phyloP scores from a whole-genome alignment of 2,888 invertebrate species.

The Scaptomyza polygonia region DNA sequence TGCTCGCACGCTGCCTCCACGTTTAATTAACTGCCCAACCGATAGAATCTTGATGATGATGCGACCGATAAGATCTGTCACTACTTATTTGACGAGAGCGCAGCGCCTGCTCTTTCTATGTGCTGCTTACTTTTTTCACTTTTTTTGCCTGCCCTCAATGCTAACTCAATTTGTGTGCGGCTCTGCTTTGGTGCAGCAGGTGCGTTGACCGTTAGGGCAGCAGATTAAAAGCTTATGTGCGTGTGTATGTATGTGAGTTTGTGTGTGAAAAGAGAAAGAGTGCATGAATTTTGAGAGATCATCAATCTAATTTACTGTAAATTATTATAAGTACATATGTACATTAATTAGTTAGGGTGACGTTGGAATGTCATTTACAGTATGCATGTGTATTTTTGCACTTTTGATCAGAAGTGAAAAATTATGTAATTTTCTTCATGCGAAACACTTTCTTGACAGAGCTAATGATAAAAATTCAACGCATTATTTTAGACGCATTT shows the following conservation, averaged over 20 bases:
- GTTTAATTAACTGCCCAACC: conserved; percentile 70
- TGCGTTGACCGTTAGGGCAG: conserved; percentile 53
- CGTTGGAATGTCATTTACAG: no score
- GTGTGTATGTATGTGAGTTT: not conserved
- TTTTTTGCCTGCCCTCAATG: conserved; percentile 24
- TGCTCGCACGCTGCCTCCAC: conserved; percentile 39
- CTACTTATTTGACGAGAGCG: not conserved
- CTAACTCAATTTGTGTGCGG: conserved; percentile 60
- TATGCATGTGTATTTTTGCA: no score
- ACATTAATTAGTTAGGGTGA: no score
- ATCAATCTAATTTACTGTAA: conserved; percentile 49
- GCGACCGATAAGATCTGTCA: conserved; percentile 69
- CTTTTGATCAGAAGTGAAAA: no score
- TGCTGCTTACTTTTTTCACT: conserved; percentile 7
- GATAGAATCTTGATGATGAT: conserved; percentile 64
- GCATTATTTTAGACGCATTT: no score
- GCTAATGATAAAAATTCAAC: no score
- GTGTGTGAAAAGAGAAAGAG: conserved; percentile 9
- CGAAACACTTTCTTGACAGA: no score
- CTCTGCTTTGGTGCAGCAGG: conserved; percentile 48
- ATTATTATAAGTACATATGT: no score
- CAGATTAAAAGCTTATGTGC: conserved; percentile 42
- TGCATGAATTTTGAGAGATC: conserved; percentile 37
- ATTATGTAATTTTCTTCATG: no score
- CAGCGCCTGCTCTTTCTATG: conserved; percentile 1